Evolutionary conservation across 2,888 invertebrate genomes (phyloP).

Genomic region (Caenorhabditis doughertyi): DNA sequence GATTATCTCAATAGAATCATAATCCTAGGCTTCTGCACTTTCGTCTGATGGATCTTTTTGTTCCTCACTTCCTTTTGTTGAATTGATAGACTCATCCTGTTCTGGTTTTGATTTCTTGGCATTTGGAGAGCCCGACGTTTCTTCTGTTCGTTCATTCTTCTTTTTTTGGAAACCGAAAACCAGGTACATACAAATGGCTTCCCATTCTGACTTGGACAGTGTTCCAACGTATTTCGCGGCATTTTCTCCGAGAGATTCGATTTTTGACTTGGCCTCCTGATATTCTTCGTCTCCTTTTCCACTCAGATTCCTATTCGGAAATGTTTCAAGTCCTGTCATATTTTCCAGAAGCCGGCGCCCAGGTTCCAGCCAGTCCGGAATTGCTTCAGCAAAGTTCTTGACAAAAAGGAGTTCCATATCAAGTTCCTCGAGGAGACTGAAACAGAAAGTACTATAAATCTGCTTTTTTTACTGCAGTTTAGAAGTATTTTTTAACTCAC

Average conservation of each 20-base stretch:
- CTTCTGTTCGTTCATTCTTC: slow-evolving; percentile 5
- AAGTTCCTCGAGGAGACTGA: slow-evolving; percentile 77
- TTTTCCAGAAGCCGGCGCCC: slow-evolving; percentile 45
- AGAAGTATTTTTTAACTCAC: slow-evolving; percentile 69
- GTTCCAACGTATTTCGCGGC: slow-evolving; percentile 77
- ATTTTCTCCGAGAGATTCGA: slow-evolving; percentile 32
- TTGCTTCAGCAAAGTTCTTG: slow-evolving; percentile 78
- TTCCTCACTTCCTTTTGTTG: too few species aligned
- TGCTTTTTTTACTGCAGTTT: too few species aligned
- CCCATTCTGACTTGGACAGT: slow-evolving; percentile 81
- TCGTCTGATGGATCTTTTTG: not conserved
- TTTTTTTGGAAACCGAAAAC: slow-evolving; percentile 80
- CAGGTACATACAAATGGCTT: slow-evolving; percentile 82
- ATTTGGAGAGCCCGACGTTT: not conserved
- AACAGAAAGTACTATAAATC: slow-evolving; percentile 64
- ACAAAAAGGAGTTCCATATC: slow-evolving; percentile 81
- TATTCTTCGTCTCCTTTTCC: slow-evolving; percentile 51
- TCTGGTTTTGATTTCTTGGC: not conserved
- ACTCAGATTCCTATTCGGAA: slow-evolving; percentile 74
- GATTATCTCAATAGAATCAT: not conserved
- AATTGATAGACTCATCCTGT: not conserved
- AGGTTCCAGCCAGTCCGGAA: slow-evolving; percentile 59
- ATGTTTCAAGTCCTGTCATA: slow-evolving; percentile 79
- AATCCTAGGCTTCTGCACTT: not conserved
- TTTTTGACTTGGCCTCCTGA: slow-evolving; percentile 41